Evolutionary conservation across 1,140 invertebrate genomes (phyloP), one percentile per base, ranked within the genome.

Genomic region (Dendrolimus punctatus): DNA sequence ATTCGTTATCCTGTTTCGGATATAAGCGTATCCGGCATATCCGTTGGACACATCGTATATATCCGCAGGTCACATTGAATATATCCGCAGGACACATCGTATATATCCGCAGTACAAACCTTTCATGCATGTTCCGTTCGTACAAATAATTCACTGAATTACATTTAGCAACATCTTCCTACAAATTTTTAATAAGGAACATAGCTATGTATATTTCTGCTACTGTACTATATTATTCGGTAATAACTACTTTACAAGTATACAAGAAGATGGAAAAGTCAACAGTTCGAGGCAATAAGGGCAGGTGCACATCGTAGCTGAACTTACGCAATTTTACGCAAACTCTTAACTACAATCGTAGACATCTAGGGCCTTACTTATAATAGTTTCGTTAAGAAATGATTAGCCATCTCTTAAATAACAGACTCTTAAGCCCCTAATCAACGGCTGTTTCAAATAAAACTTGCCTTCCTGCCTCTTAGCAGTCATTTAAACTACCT

Each of bases 221-320:
- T 81, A 80, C 72, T 51, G 62, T 69, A 71, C 68, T 77, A 72
- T 71, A 62, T 61, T 71, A 76, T 69, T 63, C 70, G 64, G 61
- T 69, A 67, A 67, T 65, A 60, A 47, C 75, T 81, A 81, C 75
- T 83, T 80, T 83, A 80, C 80, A 83, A 79, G 71, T 76, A 67
- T 71, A 70, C 64, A 69, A 69, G 69, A 65, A 66, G 76, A 76
- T 76, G 65, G 49, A 52, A 49, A 49, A 60, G 57, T 71, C 53
- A 64, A 68, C 65, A 67, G 55, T 54, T 58, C n/a, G 48, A 64
- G 53, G 52, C 53, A 38, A 54, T 39, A 49, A 9, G n/a, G 51
- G 8, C 7, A 39, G 48, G n/a, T 10, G 48, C 41, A 10, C 7
- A 49, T 41, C 39, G 36, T 10, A 10, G 45, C 45, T 46, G 9